Base-by-base conservation (phyloP, 2,888 invertebrate species). In the Tiliacea aurago region DNA sequence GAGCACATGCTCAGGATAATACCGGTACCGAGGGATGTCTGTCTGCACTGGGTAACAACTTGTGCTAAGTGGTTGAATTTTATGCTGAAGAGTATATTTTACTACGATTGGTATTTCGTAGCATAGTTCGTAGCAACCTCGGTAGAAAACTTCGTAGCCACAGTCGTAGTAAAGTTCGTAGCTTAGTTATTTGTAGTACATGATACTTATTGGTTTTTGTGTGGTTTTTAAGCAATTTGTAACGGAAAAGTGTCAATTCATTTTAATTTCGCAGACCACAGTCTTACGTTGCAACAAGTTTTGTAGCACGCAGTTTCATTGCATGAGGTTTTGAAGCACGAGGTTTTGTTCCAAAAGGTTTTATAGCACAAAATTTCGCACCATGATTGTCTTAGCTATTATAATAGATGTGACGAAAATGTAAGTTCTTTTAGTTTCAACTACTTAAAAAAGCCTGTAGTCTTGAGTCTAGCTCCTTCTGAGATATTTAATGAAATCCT, bases 1-100 rank as follows among this genome's bases (percentile, higher is more conserved):
- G 86, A 81, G 81, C 81, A 81, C 83, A 80, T 80, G 72, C 28
- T 78, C 75, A 53, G 62, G 73, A 78, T 81, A 81, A 70, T 83
- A 70, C 59, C 28, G 20, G 66, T 64, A 62, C 45, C 49, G n/a
- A 13, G 51, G 41, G 45, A 76, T 81, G 33, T 81, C 58, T 70
- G 66, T 66, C 66, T 70, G 58, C 41, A 47, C 51, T 75, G 63
- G 62, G 67, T 81, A 76, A 70, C 58, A 63, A 76, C 65, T 81
- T 33, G 33, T n/a, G 63, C 43, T 68, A 64, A 76, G 76, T 65
- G 65, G 20, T 69, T 68, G 49, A 68, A 68, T 80, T 73, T 53
- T 49, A 59, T 47, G 20, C 33, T 43, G 9, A 58, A 47, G 2
- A 47, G 23, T 65, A 2, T 43, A 41, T 63, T 73, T 81, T 51